Evolutionary conservation across 53 echinoderm and acorn worm genomes (phyloP), one percentile per base, ranked within the genome.

Genomic region (Echinarachnius parma): DNA sequence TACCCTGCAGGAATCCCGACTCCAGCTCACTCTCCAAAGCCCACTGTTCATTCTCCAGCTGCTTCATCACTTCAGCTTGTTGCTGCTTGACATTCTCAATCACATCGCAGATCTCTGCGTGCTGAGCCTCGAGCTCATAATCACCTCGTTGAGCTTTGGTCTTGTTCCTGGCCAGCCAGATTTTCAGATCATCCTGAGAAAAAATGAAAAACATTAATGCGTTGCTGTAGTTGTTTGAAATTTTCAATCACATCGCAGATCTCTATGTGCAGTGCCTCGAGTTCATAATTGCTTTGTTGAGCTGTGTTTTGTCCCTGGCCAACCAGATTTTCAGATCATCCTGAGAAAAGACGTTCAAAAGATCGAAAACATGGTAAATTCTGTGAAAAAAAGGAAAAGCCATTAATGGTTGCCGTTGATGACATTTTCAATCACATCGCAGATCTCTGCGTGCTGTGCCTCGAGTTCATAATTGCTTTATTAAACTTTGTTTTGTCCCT

Each of bases 1-100:
- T 27, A 20, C 46, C 44, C 31, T 68, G 58, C 15, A 92, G 75
- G 35, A 78, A 87, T 8, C 80, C 78, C 1, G 86, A 76, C 16
- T 93, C 55, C 31, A 93, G 66, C 46, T 89, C 89, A 46, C 79
- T 80, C 76, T 93, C 93, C 60, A 93, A 49, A 1, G 79, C 61
- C 37, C 48, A 42, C 63, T 91, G 87, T 28, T 96, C 85, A 5
- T 85, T 76, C 15, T 31, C 37, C 18, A 91, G 60, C 32, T 69
- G 67, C 5, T 75, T 60, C 81, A 96, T 46, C 15, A 91, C 68
- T 0, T 30, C 45, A 15, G 65, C 22, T 76, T 91, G 85, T 22
- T 96, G 96, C 9, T 65, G 31, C 44, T 81, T 81, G 8, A 94
- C 95, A 19, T 78, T 83, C 57, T 84, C 62, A 4, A 94, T 66